Evolutionary conservation across 1,140 invertebrate species (phyloP).

Genomic region (Triops cancriformis): DNA sequence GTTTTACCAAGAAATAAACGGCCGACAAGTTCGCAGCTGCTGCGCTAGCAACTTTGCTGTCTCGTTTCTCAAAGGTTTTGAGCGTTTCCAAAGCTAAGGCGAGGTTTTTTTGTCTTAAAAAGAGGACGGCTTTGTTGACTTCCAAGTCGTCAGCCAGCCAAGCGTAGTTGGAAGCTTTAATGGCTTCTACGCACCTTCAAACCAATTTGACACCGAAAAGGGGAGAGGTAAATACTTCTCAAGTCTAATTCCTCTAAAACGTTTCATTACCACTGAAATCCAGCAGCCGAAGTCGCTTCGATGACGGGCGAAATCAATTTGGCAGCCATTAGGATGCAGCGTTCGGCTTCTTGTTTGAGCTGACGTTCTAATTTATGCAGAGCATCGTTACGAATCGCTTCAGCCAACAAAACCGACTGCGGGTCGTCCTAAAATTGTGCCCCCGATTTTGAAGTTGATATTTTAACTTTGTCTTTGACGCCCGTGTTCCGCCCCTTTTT

Average conservation of each 20-base stretch:
- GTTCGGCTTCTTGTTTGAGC: conserved; percentile 66
- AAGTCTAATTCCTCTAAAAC: conserved; percentile 19
- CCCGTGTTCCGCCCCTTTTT: no score
- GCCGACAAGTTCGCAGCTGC: conserved; percentile 88
- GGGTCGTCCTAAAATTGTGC: conserved; percentile 53
- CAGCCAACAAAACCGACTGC: conserved; percentile 58
- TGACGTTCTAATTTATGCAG: conserved; percentile 66
- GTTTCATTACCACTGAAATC: conserved; percentile 47
- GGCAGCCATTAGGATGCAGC: conserved; percentile 77
- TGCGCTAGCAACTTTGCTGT: conserved; percentile 69
- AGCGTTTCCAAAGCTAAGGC: conserved; percentile 73
- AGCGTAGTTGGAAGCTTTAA: conserved; percentile 62
- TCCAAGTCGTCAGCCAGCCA: conserved; percentile 78
- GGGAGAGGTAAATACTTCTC: neutral
- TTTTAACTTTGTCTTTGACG: neutral
- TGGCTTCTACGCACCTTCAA: conserved; percentile 59
- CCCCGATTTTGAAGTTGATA: conserved; percentile 24
- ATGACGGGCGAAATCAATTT: conserved; percentile 85
- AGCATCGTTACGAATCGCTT: conserved; percentile 70
- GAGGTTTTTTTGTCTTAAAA: conserved; percentile 74
- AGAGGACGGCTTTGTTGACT: conserved; percentile 87
- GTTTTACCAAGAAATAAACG: conserved; percentile 71
- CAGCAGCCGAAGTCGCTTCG: conserved; percentile 64
- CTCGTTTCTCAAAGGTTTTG: conserved; percentile 75
- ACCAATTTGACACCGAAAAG: conserved; percentile 10